A percentile compares a stretch with the other conserved stretches of the same genome.
phyloP scores from a whole-genome alignment of 1,140 invertebrate species.

The Pogonus chalceus region DNA sequence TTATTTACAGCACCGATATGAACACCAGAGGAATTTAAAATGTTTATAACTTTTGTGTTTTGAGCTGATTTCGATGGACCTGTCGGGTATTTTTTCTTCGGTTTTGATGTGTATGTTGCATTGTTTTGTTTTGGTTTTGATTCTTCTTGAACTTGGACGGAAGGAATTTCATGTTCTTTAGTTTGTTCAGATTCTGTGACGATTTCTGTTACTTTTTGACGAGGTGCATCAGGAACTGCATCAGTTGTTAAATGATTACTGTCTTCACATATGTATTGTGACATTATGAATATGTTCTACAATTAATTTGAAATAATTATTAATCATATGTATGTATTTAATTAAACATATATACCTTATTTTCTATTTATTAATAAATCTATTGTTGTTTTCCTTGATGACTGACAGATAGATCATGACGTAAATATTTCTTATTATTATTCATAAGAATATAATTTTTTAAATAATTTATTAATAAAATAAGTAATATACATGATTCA shows the following conservation, averaged over 20 bases:
- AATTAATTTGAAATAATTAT: too few relatives aligned
- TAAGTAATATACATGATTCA: too few relatives aligned
- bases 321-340: too few relatives aligned
- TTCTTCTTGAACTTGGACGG: background rate
- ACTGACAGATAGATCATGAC: too few relatives aligned
- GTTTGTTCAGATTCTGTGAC: background rate
- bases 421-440: too few relatives aligned
- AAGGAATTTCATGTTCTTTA: background rate
- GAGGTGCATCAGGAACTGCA: background rate
- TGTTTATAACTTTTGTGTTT: constrained; percentile 21
- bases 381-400: too few relatives aligned
- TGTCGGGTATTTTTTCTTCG: background rate
- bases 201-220: background rate
- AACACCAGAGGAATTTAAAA: constrained; percentile 19
- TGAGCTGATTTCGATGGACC: background rate
- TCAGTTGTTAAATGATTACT: background rate
- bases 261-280: too few relatives aligned
- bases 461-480: too few relatives aligned
- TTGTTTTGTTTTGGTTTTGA: background rate
- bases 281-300: too few relatives aligned
- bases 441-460: too few relatives aligned
- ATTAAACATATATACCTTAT: too few relatives aligned
- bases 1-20: constrained; percentile 17
- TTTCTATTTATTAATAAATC: too few relatives aligned
- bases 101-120: background rate